Conservation (phyloP, 2,113 vertebrate species). For the Callaeas wilsoni region DNA sequence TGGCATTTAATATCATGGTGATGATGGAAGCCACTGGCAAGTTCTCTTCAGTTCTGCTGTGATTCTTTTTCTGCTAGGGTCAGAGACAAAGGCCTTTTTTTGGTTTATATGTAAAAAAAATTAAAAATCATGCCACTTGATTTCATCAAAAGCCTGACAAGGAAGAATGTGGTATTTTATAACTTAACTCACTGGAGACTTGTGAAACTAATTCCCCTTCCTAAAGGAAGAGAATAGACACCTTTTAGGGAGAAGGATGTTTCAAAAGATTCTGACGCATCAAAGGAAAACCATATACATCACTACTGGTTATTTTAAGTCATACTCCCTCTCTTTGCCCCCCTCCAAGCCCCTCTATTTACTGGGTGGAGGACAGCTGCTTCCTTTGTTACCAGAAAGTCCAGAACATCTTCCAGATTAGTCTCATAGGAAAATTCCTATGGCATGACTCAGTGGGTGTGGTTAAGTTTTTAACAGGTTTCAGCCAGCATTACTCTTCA, state of each 20-base stretch:
- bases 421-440: neutral
- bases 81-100: neutral
- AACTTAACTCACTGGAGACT: neutral
- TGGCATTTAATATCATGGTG: neutral
- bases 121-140: neutral
- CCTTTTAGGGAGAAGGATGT: neutral
- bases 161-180: neutral
- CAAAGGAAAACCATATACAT: neutral
- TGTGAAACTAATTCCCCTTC: neutral
- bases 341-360: neutral
- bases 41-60: neutral
- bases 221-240: neutral
- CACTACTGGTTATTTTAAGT: neutral
- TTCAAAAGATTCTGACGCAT: neutral
- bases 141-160: neutral
- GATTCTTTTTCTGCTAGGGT: neutral
- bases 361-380: neutral
- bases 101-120: neutral
- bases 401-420: neutral
- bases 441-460: constrained; percentile 31
- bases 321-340: neutral
- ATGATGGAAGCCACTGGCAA: neutral
- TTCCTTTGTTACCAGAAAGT: constrained; percentile 22
- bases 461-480: neutral
- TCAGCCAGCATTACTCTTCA: neutral